Percentiles rank a stretch among this genome's conserved stretches.
phyloP scores from a whole-genome alignment of 2,888 invertebrate genomes.

The Rotaria socialis region DNA sequence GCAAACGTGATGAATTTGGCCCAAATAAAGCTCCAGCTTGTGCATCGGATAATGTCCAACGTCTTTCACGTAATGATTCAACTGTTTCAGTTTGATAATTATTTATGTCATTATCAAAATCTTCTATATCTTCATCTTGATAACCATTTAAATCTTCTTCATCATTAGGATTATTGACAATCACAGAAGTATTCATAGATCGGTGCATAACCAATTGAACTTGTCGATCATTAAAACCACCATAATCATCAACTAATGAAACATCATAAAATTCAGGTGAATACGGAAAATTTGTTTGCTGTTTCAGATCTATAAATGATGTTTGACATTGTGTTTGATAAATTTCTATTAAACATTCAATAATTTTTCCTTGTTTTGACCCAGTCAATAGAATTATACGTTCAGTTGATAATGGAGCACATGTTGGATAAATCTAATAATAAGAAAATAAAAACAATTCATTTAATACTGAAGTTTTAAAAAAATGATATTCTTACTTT shows the following conservation, averaged over 20 bases:
- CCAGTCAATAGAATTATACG: not conserved
- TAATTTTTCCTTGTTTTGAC: not conserved
- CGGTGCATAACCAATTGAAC: not conserved
- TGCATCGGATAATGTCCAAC: not conserved
- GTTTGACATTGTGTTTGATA: not conserved
- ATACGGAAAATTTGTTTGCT: not conserved
- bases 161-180: not conserved
- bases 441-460: no score
- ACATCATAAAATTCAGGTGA: not conserved
- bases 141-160: not conserved
- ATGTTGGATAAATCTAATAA: not conserved
- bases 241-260: constrained; percentile 2
- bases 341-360: constrained; percentile 18
- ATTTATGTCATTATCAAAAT: not conserved
- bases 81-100: not conserved
- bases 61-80: constrained; percentile 5
- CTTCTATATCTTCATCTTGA: constrained; percentile 20
- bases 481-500: not conserved
- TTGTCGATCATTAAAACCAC: constrained; percentile 9
- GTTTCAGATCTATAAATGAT: not conserved
- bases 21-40: constrained; percentile 20
- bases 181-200: not conserved
- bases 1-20: constrained; percentile 22
- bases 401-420: constrained; percentile 9
- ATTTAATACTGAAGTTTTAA: no score